These are phyloP conservation scores for Sisor rabdophorus DNA, from an alignment of 2,113 vertebrate species.

Conservation along the genomic window DNA sequence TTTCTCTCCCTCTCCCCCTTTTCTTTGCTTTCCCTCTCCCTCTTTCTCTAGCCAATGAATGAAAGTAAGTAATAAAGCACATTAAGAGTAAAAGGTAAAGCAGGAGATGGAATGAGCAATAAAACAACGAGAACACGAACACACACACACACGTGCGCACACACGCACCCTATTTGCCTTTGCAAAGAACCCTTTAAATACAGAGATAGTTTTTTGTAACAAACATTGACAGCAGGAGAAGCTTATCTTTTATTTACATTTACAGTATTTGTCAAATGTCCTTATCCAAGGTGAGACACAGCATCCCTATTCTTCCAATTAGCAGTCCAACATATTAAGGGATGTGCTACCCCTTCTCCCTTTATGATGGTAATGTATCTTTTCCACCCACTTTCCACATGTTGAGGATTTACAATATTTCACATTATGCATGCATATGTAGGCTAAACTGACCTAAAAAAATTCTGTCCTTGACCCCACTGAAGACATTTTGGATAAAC, in stretches of 20 bases:
- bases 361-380: background rate
- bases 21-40: too few relatives aligned
- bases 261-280: too few relatives aligned
- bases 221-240: background rate
- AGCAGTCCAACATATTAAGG: too few relatives aligned
- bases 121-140: slow-evolving; percentile 8
- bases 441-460: background rate
- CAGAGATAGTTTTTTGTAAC: background rate
- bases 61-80: slow-evolving; percentile 25
- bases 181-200: background rate
- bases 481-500: background rate
- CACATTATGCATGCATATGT: too few relatives aligned
- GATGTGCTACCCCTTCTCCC: too few relatives aligned
- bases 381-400: background rate
- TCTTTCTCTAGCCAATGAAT: slow-evolving; percentile 1
- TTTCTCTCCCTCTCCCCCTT: background rate
- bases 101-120: slow-evolving; percentile 4
- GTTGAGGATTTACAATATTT: too few relatives aligned
- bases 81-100: background rate
- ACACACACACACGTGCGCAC: slow-evolving; percentile 29
- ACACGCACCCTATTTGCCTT: background rate
- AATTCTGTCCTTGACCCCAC: background rate
- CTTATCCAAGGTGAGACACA: too few relatives aligned
- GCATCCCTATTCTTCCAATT: too few relatives aligned
- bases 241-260: too few relatives aligned